A percentile compares a stretch with the other conserved stretches of the same genome.
Evolutionary conservation across 2,888 invertebrate species (phyloP).

Genomic region (Coenonympha arcania): DNA sequence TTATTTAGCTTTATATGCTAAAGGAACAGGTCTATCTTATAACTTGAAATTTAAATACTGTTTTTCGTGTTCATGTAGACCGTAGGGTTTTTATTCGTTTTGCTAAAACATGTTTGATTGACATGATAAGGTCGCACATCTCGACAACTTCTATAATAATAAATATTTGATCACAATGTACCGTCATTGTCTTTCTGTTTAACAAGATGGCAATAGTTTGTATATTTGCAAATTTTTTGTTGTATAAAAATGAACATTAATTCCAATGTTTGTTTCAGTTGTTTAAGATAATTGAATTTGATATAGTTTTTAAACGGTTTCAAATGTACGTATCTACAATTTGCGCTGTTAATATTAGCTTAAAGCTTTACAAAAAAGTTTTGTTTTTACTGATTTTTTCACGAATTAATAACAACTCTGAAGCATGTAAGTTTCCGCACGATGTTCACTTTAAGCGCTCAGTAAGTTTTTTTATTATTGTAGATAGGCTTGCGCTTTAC

Average conservation of each 20-base stretch:
- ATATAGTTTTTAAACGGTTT: constrained; percentile 1
- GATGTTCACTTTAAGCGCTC: too few relatives aligned
- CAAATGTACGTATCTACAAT: neutral
- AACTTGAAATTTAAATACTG: neutral
- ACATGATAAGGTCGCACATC: constrained; percentile 33
- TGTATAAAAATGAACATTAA: neutral
- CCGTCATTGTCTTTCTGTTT: too few relatives aligned
- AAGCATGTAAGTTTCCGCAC: too few relatives aligned
- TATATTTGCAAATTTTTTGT: neutral
- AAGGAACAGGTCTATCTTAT: neutral
- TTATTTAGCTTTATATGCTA: too few relatives aligned
- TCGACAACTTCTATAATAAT: constrained; percentile 14
- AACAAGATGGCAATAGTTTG: neutral
- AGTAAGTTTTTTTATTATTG: too few relatives aligned
- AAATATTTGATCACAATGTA: neutral
- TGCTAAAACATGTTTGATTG: constrained; percentile 32
- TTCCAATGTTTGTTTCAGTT: neutral
- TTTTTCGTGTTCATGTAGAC: constrained; percentile 2
- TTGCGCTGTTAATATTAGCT: too few relatives aligned
- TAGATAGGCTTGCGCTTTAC: too few relatives aligned
- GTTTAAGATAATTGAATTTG: neutral
- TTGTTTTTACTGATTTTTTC: too few relatives aligned
- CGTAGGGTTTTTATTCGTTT: constrained; percentile 4
- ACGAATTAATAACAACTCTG: too few relatives aligned
- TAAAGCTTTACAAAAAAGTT: too few relatives aligned